phyloP scores from a whole-genome alignment of 2,888 invertebrate species.

The Gastrophysa polygoni region DNA sequence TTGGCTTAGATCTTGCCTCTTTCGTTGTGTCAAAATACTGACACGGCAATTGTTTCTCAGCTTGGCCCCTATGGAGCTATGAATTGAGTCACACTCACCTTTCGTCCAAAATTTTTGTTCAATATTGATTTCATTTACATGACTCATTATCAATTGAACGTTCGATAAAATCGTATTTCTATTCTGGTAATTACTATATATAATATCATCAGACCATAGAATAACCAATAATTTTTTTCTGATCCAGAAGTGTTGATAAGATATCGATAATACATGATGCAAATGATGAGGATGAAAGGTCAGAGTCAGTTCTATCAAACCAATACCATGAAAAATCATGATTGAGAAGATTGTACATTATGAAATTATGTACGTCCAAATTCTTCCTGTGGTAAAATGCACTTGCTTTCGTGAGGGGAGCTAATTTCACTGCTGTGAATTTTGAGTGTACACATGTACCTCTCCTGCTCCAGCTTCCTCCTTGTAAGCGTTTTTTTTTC shows the following conservation, averaged over 20 bases:
- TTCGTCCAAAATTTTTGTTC: neutral
- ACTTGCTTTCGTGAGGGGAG: neutral
- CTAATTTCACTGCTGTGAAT: conserved; percentile 10
- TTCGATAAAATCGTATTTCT: neutral
- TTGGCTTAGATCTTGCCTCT: conserved; percentile 1
- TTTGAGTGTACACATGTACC: conserved; percentile 8
- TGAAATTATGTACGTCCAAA: conserved; percentile 1
- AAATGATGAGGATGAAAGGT: neutral
- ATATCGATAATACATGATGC: neutral
- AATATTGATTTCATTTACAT: neutral
- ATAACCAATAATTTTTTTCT: neutral
- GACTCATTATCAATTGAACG: neutral
- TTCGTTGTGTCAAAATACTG: neutral
- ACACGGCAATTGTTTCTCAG: neutral
- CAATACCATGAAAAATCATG: conserved; percentile 1
- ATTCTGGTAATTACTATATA: neutral
- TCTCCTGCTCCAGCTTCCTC: conserved; percentile 8
- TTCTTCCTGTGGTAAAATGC: neutral
- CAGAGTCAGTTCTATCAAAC: neutral
- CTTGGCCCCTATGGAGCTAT: neutral
- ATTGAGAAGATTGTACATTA: neutral
- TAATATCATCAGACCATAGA: neutral
- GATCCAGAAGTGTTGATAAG: neutral
- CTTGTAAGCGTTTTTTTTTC: conserved; percentile 19
- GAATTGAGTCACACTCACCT: conserved; percentile 8